Evolutionary conservation across 2,797 vertebrate species (phyloP).

Genomic region (Pseudotriccus pelzelni): DNA sequence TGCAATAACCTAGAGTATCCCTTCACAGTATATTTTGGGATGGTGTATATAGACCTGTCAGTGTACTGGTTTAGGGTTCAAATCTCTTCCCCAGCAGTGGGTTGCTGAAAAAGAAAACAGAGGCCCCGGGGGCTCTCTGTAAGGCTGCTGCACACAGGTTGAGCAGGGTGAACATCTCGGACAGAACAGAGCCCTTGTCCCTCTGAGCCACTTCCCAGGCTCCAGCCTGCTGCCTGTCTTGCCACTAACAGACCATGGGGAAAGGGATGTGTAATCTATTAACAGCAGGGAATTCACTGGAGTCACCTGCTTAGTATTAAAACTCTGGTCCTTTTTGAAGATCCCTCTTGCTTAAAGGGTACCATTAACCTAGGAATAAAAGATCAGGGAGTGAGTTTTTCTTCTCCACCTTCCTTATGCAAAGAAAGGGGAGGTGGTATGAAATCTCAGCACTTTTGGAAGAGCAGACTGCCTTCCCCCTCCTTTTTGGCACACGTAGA

Average conservation of each 20-base stretch:
- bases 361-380: neutral
- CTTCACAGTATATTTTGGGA: neutral
- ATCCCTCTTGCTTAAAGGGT: neutral
- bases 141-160: neutral
- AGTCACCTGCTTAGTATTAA: neutral
- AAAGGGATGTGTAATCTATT: neutral
- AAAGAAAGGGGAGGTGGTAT: neutral
- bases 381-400: neutral
- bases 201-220: neutral
- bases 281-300: neutral
- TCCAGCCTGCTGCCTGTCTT: neutral
- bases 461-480: neutral
- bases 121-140: neutral
- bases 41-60: neutral
- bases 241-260: neutral
- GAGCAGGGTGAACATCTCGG: neutral
- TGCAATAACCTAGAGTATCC: slow-evolving; percentile 72
- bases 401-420: neutral
- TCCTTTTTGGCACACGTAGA: neutral
- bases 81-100: neutral
- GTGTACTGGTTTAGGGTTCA: neutral
- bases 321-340: neutral
- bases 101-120: neutral
- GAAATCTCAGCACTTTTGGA: neutral
- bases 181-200: neutral